Base-by-base conservation (phyloP, 2,797 vertebrate species). In the Microctenopoma stevenorrisi region DNA sequence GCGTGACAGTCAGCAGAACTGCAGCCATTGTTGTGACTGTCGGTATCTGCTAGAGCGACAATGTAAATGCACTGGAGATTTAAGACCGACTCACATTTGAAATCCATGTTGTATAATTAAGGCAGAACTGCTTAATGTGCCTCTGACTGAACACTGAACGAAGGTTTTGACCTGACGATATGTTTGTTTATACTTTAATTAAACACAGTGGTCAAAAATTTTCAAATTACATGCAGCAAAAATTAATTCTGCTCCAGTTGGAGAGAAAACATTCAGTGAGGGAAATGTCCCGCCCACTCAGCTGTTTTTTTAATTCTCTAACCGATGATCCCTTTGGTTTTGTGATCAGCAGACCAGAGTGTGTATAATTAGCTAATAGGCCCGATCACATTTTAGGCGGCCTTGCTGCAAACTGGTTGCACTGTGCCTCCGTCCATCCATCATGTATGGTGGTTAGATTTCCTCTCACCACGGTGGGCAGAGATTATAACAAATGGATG, bases 401-500 rank as follows among this genome's bases (percentile, higher is more conserved):
- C 42, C 60, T 62, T 25, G 66, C 78, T 79, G 68, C 64, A 85
- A 89, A 89, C 92, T 84, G 90, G 91, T 93, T 83, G 80, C 64
- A 10, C 71, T 61, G 46, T 53, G 81, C 63, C 76, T 90, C 84
- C 44, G 79, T 91, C 83, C 81, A 83, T 91, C 83, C 80, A 81
- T 88, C 79, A 68, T 84, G 79, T 85, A 64, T 87, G 88, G 88
- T 91, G 85, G 83, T 89, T 79, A 78, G 74, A 87, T 80, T 82
- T 81, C 71, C 82, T 84, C 86, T 89, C 83, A 79, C 76, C 70
- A 78, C 16, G 49, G 75, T 64, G 70, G 78, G 89, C 86, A 82
- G 82, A 72, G 73, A 93, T 95, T 93, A 92, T 92, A 92, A 89
- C 93, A 94, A 94, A 92, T 91, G 94, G 91, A 90, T 93, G 90